phyloP scores from a whole-genome alignment of 2,797 vertebrate genomes.

The Otolemur crassicaudatus region DNA sequence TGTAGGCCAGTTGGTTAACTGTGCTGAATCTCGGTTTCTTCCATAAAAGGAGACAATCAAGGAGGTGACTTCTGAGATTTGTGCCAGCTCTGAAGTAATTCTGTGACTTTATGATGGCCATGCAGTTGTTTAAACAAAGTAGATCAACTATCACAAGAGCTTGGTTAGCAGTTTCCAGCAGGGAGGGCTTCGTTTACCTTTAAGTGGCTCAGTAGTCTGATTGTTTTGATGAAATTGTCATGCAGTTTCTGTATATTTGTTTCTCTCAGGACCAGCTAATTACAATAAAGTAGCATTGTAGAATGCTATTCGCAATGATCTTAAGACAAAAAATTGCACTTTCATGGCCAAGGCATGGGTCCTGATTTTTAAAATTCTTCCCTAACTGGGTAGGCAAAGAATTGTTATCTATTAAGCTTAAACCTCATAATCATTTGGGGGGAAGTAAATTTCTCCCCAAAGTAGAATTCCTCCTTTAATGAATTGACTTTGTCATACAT shows the following conservation, averaged over 20 bases:
- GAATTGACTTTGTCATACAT: slow-evolving; percentile 22
- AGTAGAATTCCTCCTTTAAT: slow-evolving; percentile 42
- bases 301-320: slow-evolving; percentile 18
- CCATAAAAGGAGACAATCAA: neutral
- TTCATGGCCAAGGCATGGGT: neutral
- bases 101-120: neutral
- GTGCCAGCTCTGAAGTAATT: slow-evolving; percentile 33
- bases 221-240: slow-evolving; percentile 17
- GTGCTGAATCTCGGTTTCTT: slow-evolving; percentile 13
- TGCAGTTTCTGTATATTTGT: neutral
- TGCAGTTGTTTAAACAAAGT: slow-evolving; percentile 31
- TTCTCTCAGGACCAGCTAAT: slow-evolving; percentile 16
- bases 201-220: neutral
- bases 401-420: neutral
- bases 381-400: slow-evolving; percentile 26
- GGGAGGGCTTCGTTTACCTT: slow-evolving; percentile 7
- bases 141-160: neutral
- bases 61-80: neutral
- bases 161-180: neutral
- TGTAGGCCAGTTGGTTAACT: slow-evolving; percentile 1
- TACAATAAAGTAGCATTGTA: neutral
- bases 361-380: slow-evolving; percentile 23
- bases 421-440: slow-evolving; percentile 1
- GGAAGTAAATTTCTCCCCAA: neutral
- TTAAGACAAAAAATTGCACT: slow-evolving; percentile 1